These are phyloP conservation scores for Muntiacus reevesi DNA, from an alignment of 2,113 vertebrate genomes.

Conservation along the genomic window DNA sequence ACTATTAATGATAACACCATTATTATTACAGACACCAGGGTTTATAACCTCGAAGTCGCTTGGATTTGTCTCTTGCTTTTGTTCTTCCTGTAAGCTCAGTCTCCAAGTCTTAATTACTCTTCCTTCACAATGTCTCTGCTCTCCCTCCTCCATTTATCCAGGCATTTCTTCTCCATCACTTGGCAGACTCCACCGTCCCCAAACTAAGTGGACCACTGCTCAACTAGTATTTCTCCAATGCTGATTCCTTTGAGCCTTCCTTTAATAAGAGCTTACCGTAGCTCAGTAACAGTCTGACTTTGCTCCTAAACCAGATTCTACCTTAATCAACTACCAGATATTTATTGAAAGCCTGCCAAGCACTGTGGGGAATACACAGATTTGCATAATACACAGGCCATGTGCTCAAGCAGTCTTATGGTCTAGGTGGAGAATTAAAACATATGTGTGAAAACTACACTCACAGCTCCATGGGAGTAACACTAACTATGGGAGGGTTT, in stretches of 20 bases:
- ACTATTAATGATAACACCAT: neutral
- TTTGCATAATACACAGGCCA: neutral
- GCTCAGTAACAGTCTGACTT: neutral
- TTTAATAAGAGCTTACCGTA: neutral
- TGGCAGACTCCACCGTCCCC: neutral
- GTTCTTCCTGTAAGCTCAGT: neutral
- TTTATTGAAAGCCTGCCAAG: neutral
- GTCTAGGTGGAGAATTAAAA: neutral
- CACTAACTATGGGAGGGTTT: neutral
- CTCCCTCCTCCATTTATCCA: neutral
- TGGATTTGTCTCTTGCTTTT: neutral
- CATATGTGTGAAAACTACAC: neutral
- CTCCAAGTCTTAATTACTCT: neutral
- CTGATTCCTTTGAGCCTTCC: neutral
- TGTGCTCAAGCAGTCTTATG: neutral
- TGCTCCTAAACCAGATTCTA: neutral
- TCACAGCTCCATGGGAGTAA: neutral
- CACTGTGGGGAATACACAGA: neutral
- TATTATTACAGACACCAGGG: neutral
- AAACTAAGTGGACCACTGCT: neutral
- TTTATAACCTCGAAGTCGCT: neutral
- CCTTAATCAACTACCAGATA: conserved; percentile 7
- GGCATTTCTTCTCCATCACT: neutral
- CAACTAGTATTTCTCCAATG: neutral
- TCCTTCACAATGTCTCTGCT: neutral